Base-by-base conservation (phyloP, 2,888 invertebrate species). In the Nipponacmea schrenckii region DNA sequence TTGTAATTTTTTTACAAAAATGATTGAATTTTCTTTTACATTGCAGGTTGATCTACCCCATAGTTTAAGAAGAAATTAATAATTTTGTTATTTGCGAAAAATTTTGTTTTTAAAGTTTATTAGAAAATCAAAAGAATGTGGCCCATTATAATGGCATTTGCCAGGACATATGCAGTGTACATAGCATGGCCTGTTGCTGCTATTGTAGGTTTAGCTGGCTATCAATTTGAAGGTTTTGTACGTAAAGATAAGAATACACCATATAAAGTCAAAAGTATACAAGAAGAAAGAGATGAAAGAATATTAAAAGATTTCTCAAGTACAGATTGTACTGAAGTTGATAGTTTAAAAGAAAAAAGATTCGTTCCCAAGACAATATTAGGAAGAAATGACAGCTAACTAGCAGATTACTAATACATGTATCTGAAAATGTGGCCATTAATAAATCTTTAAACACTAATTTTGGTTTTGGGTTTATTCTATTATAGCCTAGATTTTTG, bases 141-240 rank as follows among this genome's bases (percentile, higher is more conserved):
- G 93, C 94, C 94, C 0, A 84, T 94, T 69, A 71, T 94, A 48
- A 86, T 93, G 85, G 91, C 92, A 72, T 90, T 93, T 68, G 80
- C 94, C 27, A 90, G 94, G 69, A 90, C 92, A 2, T 95, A 96
- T 87, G 94, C 94, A 0, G 94, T 94, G 0, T 93, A 93, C 78
- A 90, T 96, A 48, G 94, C 94, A 0, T 89, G 96, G 62, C 97
- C 97, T 0, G 91, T 95, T 76, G 96, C 96, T 0, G 94, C 92
- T 0, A 89, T 95, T 0, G 91, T 96, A 39, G 97, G 96, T 5
- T 91, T 94, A 70, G 90, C 96, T 81, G 97, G 97, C 39, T 97
- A 97, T 87, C 94, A 96, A 82, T 79, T 96, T 76, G 96, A 97
- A 90, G 85, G 86, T 67, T 74, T 83, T 27, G 68, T 89, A 2